These are phyloP conservation scores for Prochilodus magdalenae DNA, from an alignment of 2,113 vertebrate genomes.

Conservation along the genomic window DNA sequence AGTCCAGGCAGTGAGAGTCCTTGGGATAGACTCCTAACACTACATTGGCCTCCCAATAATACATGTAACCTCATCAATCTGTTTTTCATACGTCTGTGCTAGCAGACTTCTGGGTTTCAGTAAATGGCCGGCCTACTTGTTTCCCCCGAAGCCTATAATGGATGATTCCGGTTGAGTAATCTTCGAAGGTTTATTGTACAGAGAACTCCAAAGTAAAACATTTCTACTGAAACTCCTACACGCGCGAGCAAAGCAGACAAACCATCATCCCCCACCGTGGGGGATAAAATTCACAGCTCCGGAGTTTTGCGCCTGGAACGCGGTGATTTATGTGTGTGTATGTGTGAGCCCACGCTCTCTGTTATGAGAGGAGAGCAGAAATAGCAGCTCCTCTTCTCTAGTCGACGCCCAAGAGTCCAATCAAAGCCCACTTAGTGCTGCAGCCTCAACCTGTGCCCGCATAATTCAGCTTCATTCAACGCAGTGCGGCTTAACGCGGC, in stretches of 20 bases:
- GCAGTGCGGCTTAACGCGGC: background rate
- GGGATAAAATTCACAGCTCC: conserved; percentile 7
- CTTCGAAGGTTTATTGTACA: background rate
- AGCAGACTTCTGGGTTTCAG: no score
- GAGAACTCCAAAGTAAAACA: background rate
- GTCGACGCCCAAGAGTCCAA: background rate
- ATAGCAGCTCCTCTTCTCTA: conserved; percentile 1
- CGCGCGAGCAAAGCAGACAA: background rate
- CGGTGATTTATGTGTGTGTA: background rate
- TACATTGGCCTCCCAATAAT: no score
- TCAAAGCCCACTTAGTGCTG: background rate
- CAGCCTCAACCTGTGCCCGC: conserved; percentile 13
- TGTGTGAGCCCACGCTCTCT: background rate
- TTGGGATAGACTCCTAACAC: no score
- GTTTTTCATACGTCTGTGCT: no score
- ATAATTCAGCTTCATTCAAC: background rate
- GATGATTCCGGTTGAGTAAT: no score
- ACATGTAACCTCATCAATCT: no score
- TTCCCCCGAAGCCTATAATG: no score
- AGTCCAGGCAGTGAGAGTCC: no score
- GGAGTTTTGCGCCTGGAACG: background rate
- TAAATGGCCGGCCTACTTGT: no score
- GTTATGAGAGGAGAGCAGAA: conserved; percentile 1
- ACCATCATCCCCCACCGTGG: no score
- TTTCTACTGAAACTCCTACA: background rate